These are phyloP conservation scores for Drosophila obscura DNA, from an alignment of 1,140 invertebrate genomes.

Conservation along the genomic window DNA sequence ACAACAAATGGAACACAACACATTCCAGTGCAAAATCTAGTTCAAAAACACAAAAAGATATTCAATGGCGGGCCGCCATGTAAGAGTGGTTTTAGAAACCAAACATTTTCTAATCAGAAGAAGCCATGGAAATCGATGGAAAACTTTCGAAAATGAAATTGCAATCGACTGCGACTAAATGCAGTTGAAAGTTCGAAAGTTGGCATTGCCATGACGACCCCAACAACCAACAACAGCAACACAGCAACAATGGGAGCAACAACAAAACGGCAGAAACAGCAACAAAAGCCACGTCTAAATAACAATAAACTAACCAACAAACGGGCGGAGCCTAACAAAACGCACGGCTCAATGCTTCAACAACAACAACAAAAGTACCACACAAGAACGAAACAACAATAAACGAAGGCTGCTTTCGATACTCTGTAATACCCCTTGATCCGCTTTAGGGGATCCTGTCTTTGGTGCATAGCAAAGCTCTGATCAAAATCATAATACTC, in stretches of 20 bases:
- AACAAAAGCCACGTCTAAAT: conserved; percentile 40
- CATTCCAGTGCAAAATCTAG: too few species aligned
- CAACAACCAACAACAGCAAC: conserved; percentile 38
- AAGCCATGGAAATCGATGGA: conserved; percentile 21
- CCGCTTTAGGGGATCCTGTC: too few species aligned
- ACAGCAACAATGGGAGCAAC: conserved; percentile 26
- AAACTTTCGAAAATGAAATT: conserved; percentile 56
- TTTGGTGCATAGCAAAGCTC: too few species aligned
- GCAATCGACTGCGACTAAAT: conserved; percentile 43
- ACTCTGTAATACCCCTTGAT: not conserved
- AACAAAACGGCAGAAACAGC: conserved; percentile 35
- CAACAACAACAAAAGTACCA: conserved; percentile 13
- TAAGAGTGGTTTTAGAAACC: not conserved
- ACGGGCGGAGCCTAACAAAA: conserved; percentile 19
- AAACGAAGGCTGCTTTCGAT: conserved; percentile 7
- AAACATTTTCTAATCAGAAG: conserved; percentile 41
- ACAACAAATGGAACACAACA: too few species aligned
- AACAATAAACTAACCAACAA: too few species aligned
- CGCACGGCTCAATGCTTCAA: conserved; percentile 70
- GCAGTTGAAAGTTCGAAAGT: conserved; percentile 56
- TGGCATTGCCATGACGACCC: conserved; percentile 64
- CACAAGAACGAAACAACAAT: conserved; percentile 30
- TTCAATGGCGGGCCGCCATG: too few species aligned
- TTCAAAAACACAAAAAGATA: too few species aligned
- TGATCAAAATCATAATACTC: not conserved